Conservation (phyloP, 2,888 invertebrate genomes). For the Zhengitettix transpicula region DNA sequence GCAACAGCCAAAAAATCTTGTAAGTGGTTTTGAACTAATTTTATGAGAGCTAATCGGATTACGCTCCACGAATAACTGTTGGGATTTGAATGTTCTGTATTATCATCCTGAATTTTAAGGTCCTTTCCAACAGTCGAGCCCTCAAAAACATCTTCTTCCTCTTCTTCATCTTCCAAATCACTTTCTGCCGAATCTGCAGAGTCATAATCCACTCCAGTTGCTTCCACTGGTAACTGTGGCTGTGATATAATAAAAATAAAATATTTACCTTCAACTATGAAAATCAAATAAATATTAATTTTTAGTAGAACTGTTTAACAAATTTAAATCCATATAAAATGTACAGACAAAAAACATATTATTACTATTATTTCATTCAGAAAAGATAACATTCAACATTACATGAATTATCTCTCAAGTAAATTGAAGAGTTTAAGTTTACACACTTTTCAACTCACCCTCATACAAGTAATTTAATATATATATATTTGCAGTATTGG, state of each 20-base stretch:
- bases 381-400: too few species aligned
- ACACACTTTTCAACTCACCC: too few species aligned
- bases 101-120: conserved; percentile 29
- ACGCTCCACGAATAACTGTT: conserved; percentile 93
- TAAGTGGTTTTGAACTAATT: conserved; percentile 67
- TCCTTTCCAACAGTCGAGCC: conserved; percentile 18
- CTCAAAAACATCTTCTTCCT: conserved; percentile 65
- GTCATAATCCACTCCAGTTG: conserved; percentile 67
- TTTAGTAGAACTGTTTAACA: too few species aligned
- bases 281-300: not conserved
- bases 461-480: too few species aligned
- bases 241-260: conserved; percentile 22
- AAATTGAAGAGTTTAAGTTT: too few species aligned
- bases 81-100: conserved; percentile 81
- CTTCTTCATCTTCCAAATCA: conserved; percentile 62
- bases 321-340: too few species aligned
- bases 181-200: conserved; percentile 67
- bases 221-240: conserved; percentile 41
- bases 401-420: too few species aligned
- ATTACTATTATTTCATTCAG: too few species aligned
- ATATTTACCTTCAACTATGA: not conserved
- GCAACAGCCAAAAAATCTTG: conserved; percentile 75
- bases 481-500: too few species aligned
- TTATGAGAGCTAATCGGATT: conserved; percentile 74
- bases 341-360: too few species aligned